Conservation (phyloP, 2,113 vertebrate genomes). For the Cyanoramphus novaezelandiae region DNA sequence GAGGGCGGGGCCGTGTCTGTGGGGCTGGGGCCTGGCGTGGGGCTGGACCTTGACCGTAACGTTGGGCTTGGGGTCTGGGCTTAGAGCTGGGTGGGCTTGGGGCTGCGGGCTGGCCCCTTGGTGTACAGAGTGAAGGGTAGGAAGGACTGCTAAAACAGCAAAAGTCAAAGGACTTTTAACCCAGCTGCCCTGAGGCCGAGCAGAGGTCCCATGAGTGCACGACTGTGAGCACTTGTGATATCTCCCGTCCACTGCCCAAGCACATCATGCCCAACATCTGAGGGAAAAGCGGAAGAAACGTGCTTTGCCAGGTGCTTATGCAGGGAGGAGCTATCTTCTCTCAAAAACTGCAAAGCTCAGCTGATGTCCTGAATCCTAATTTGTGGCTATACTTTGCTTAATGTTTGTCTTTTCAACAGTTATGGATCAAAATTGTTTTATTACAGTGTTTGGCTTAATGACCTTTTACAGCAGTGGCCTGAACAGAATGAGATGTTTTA, state of each 20-base stretch:
- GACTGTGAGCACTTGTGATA: background rate
- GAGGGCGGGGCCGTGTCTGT: background rate
- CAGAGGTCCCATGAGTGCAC: rapidly evolving
- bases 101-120: background rate
- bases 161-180: background rate
- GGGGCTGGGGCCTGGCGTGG: too few species aligned
- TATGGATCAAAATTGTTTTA: background rate
- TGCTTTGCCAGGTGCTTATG: background rate
- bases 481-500: background rate
- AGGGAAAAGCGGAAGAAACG: background rate
- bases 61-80: background rate
- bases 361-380: conserved; percentile 14
- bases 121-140: background rate
- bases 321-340: background rate
- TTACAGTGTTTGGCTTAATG: background rate
- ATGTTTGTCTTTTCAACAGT: background rate
- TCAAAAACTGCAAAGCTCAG: background rate
- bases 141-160: background rate
- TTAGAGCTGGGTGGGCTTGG: rapidly evolving
- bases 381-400: background rate
- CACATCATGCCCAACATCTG: rapidly evolving
- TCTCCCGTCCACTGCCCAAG: background rate
- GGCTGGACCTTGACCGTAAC: rapidly evolving
- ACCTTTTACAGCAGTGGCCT: background rate
- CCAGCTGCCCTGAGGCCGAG: background rate